phyloP scores from a whole-genome alignment of 2,797 vertebrate genomes.

The Helarctos malayanus region DNA sequence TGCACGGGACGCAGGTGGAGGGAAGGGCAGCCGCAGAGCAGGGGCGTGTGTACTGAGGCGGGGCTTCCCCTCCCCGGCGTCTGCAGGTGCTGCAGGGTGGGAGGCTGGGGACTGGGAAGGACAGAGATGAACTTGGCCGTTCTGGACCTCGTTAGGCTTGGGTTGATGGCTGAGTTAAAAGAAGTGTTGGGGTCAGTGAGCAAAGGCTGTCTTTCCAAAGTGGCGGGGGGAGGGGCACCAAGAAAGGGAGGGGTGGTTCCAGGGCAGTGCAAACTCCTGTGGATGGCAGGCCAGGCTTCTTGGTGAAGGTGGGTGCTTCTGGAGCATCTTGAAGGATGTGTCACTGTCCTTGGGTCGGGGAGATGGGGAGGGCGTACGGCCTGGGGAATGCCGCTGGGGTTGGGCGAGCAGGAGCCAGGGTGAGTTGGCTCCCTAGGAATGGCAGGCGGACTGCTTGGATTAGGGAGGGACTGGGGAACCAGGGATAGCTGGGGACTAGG shows the following conservation, averaged over 20 bases:
- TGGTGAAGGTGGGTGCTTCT: background rate
- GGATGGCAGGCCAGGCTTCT: background rate
- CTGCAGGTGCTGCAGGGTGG: background rate
- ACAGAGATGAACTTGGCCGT: too few relatives aligned
- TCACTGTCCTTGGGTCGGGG: fast-evolving
- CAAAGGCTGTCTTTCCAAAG: background rate
- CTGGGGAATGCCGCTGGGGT: background rate
- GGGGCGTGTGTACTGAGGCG: fast-evolving
- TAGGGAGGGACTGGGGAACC: background rate
- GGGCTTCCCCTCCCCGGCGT: background rate
- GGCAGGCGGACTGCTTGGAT: background rate
- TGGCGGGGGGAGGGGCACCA: fast-evolving
- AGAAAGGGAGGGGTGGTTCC: fast-evolving
- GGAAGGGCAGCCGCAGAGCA: background rate
- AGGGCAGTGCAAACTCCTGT: background rate
- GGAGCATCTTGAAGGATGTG: background rate
- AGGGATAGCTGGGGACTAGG: background rate
- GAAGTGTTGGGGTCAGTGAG: background rate
- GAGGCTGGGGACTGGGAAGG: background rate
- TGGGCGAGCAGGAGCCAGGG: background rate
- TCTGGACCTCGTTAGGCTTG: background rate
- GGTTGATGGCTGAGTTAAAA: background rate
- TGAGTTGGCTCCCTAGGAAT: background rate
- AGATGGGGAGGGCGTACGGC: fast-evolving
- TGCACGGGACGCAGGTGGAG: fast-evolving